Conservation (phyloP, 2,888 invertebrate species). For the Trissolcus japonicus region DNA sequence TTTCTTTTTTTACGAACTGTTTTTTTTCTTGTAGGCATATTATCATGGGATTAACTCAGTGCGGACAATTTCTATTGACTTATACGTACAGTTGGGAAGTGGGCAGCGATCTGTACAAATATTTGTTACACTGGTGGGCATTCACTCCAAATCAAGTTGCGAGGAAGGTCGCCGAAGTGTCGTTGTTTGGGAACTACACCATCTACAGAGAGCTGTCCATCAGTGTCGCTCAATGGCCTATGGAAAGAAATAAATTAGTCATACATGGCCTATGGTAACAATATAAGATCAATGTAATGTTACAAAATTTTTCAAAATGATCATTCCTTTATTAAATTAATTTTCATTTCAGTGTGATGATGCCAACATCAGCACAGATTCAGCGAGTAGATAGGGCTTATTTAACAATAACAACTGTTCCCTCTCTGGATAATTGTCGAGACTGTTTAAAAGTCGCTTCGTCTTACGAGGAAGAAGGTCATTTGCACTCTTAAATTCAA, state of each 20-base stretch:
- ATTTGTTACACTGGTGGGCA: conserved; percentile 83
- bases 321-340: too few relatives aligned
- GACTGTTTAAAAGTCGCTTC: conserved; percentile 78
- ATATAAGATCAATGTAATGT: too few relatives aligned
- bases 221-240: conserved; percentile 84
- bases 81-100: conserved; percentile 80
- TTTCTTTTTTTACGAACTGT: neutral
- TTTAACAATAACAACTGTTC: conserved; percentile 83
- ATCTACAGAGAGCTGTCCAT: conserved; percentile 79
- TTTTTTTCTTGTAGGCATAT: conserved; percentile 83
- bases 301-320: too few relatives aligned
- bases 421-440: conserved; percentile 81
- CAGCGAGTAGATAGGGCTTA: conserved; percentile 78
- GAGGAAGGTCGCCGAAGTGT: conserved; percentile 79
- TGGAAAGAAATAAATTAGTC: conserved; percentile 81
- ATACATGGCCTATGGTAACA: conserved; percentile 83
- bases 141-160: conserved; percentile 79
- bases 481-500: neutral
- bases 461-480: conserved; percentile 78
- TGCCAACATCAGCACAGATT: conserved; percentile 46
- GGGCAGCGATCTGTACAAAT: conserved; percentile 76
- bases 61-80: conserved; percentile 93
- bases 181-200: conserved; percentile 79
- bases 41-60: conserved; percentile 96
- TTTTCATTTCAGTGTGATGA: conserved; percentile 35